phyloP scores from a whole-genome alignment of 2,113 vertebrate genomes.

The Pogonocichla stellata region DNA sequence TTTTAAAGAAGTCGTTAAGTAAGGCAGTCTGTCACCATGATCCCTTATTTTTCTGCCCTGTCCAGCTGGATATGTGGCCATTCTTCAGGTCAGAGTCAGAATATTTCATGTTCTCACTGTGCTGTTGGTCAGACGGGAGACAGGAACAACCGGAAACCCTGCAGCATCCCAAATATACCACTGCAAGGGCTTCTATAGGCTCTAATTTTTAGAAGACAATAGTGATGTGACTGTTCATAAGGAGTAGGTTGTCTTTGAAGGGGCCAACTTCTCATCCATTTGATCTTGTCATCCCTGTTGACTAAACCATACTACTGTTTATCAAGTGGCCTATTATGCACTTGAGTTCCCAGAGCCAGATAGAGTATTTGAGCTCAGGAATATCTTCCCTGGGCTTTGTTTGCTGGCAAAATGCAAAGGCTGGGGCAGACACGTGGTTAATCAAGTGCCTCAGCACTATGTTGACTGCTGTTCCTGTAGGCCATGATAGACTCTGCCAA shows the following conservation, averaged over 20 bases:
- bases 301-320: neutral
- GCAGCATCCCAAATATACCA: neutral
- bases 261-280: neutral
- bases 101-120: neutral
- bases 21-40: neutral
- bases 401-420: neutral
- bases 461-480: neutral
- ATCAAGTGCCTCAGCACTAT: neutral
- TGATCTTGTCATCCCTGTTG: neutral
- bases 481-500: neutral
- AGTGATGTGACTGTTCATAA: neutral
- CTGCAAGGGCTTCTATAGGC: neutral
- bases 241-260: neutral
- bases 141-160: neutral
- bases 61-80: neutral
- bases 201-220: neutral
- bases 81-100: neutral
- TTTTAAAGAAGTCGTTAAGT: neutral
- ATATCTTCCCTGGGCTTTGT: neutral
- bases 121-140: neutral
- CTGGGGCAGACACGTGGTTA: rapidly evolving
- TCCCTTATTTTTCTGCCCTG: neutral
- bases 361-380: neutral
- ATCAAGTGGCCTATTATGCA: neutral
- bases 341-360: neutral